A percentile compares a stretch with the other conserved stretches of the same genome.
These are phyloP conservation scores for Drosophila suzukii DNA, from an alignment of 1,140 invertebrate genomes.

Conservation along the genomic window DNA sequence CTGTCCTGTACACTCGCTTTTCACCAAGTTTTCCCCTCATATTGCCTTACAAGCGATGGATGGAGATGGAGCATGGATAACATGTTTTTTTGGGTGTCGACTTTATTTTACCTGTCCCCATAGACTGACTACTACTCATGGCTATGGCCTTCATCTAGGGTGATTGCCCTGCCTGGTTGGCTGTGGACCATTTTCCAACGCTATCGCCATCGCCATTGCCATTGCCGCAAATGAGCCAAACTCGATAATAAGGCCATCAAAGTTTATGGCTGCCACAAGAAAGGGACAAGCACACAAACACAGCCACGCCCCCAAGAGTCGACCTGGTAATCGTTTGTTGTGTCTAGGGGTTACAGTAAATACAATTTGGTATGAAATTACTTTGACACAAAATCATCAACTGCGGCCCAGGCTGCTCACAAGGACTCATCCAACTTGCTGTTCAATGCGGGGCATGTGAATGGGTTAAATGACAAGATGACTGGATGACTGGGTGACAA, in stretches of 20 bases:
- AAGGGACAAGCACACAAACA: slow-evolving; percentile 14
- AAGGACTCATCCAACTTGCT: not conserved
- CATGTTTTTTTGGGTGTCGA: not conserved
- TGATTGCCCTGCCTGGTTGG: slow-evolving; percentile 18
- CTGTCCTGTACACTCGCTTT: not conserved
- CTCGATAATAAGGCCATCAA: slow-evolving; percentile 75
- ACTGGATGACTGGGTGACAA: slow-evolving; percentile 3
- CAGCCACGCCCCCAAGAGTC: not conserved
- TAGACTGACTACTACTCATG: not conserved
- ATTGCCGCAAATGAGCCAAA: slow-evolving; percentile 64
- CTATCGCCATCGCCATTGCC: slow-evolving; percentile 7
- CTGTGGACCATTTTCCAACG: slow-evolving; percentile 10
- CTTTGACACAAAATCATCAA: slow-evolving; percentile 52
- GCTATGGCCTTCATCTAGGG: slow-evolving; percentile 5
- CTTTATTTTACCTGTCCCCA: not conserved
- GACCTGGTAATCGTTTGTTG: slow-evolving; percentile 59
- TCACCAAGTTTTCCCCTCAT: not conserved
- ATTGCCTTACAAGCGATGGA: too few relatives aligned
- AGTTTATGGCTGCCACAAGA: slow-evolving; percentile 56
- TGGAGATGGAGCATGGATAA: not conserved
- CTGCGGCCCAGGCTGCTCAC: not conserved
- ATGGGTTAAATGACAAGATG: not conserved
- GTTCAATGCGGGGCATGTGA: not conserved
- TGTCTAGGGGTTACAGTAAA: slow-evolving; percentile 63
- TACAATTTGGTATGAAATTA: slow-evolving; percentile 71